Conservation (phyloP, 2,797 vertebrate species). For the Triplophysa bombifrons region DNA sequence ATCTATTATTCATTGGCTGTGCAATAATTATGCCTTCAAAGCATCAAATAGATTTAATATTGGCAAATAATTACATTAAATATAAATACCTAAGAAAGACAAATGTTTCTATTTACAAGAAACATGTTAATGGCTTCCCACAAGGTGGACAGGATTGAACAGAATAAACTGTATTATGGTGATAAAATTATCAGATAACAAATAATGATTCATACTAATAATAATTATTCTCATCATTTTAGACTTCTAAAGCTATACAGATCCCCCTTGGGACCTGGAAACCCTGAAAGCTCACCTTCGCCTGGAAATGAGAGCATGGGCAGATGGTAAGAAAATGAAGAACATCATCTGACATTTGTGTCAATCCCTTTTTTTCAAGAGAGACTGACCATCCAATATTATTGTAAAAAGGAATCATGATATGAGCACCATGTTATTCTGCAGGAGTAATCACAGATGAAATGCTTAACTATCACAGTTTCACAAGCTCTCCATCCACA, state of each 20-base stretch:
- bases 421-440: neutral
- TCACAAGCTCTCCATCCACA: no score
- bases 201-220: neutral
- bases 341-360: no score
- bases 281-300: neutral
- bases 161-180: neutral
- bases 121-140: neutral
- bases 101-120: neutral
- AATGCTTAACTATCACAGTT: no score
- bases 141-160: neutral
- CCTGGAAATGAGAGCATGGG: neutral
- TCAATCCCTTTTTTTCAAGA: neutral
- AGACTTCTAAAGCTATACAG: neutral
- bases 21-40: neutral
- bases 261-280: neutral
- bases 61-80: neutral
- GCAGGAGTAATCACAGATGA: neutral
- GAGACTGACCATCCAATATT: neutral
- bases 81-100: neutral
- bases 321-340: neutral
- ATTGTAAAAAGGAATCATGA: neutral
- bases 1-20: neutral
- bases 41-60: neutral
- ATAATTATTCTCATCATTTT: neutral
- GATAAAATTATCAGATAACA: neutral